Conservation (phyloP, 2,797 vertebrate genomes). For the Oophaga sylvatica region DNA sequence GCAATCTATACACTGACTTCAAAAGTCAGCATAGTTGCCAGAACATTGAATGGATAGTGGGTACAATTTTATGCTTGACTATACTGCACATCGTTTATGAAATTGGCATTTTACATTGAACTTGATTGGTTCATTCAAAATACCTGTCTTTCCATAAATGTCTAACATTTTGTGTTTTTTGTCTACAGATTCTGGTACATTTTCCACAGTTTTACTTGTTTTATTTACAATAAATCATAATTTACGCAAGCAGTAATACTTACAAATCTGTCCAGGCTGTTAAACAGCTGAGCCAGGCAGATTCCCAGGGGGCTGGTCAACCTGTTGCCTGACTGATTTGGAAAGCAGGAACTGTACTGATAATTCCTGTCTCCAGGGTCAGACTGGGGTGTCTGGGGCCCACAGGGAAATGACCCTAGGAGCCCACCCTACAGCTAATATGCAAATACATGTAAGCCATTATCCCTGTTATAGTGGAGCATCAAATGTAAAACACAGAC, state of each 20-base stretch:
- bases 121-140: not conserved
- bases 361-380: too few relatives aligned
- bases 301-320: too few relatives aligned
- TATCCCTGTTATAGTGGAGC: too few relatives aligned
- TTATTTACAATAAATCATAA: not conserved
- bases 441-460: too few relatives aligned
- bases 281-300: too few relatives aligned
- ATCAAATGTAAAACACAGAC: too few relatives aligned
- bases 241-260: not conserved
- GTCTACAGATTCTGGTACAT: not conserved
- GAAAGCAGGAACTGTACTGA: too few relatives aligned
- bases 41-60: not conserved
- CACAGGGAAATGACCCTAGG: too few relatives aligned
- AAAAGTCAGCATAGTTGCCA: slow-evolving; percentile 12
- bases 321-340: too few relatives aligned
- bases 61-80: slow-evolving; percentile 11
- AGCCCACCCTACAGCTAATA: too few relatives aligned
- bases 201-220: not conserved
- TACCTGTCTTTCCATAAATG: not conserved
- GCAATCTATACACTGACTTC: not conserved
- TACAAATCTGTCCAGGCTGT: not conserved
- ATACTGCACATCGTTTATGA: not conserved
- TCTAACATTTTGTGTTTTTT: not conserved
- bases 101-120: not conserved
- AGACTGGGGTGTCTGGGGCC: too few relatives aligned